A percentile compares a stretch with the other conserved stretches of the same genome.
Evolutionary conservation across 2,888 invertebrate genomes (phyloP).

Genomic region (Microplitis deprimator): DNA sequence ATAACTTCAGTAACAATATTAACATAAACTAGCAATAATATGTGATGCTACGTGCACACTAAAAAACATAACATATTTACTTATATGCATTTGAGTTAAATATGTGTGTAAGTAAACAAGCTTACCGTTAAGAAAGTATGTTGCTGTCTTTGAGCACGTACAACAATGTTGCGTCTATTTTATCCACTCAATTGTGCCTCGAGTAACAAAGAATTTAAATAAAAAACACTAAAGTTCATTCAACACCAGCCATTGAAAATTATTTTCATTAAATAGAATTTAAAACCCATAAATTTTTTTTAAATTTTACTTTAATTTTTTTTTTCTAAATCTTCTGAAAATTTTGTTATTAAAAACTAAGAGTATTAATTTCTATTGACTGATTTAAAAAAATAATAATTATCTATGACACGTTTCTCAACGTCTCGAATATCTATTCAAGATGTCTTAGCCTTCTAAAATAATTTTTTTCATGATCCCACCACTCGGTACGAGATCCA

Average conservation of each 20-base stretch:
- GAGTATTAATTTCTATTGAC: background rate
- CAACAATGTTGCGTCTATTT: slow-evolving; percentile 64
- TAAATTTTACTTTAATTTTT: background rate
- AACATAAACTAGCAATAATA: background rate
- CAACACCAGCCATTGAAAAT: background rate
- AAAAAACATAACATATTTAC: background rate
- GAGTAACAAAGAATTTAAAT: background rate
- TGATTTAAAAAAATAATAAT: slow-evolving; percentile 20
- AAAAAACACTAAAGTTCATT: slow-evolving; percentile 18
- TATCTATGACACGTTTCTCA: slow-evolving; percentile 40
- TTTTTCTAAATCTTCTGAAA: background rate
- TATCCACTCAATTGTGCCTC: slow-evolving; percentile 38
- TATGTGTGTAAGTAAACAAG: slow-evolving; percentile 26
- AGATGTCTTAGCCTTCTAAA: slow-evolving; percentile 24
- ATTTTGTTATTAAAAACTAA: background rate
- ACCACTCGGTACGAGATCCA: slow-evolving; percentile 45
- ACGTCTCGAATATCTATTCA: slow-evolving; percentile 45
- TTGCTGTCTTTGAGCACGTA: slow-evolving; percentile 65
- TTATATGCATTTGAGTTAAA: slow-evolving; percentile 3
- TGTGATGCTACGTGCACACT: slow-evolving; percentile 8
- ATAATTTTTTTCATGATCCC: slow-evolving; percentile 26
- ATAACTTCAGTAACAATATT: slow-evolving; percentile 2
- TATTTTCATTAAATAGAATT: too few relatives aligned
- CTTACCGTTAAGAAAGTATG: slow-evolving; percentile 48
- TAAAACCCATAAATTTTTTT: too few relatives aligned